phyloP scores from a whole-genome alignment of 2,888 invertebrate genomes.

The Fragum whitleyi region DNA sequence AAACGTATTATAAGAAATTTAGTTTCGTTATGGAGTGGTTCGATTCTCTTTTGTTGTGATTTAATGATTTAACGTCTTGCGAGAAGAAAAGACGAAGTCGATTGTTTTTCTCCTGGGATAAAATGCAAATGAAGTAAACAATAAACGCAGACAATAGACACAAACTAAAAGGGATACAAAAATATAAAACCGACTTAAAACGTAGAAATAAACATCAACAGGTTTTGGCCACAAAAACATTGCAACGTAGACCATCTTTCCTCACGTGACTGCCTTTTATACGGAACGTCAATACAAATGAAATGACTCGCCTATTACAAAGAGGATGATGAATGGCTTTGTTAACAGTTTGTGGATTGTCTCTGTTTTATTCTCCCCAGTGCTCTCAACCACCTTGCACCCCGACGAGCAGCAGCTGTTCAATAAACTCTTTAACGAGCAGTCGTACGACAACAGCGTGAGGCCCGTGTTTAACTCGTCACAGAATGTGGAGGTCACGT shows the following conservation, averaged over 20 bases:
- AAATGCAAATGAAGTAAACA: constrained; percentile 4
- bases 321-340: constrained; percentile 15
- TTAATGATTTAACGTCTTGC: too few species aligned
- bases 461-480: constrained; percentile 87
- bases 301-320: neutral
- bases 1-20: too few species aligned
- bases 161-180: neutral
- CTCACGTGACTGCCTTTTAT: neutral
- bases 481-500: constrained; percentile 85
- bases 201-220: neutral
- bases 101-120: too few species aligned
- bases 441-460: constrained; percentile 86
- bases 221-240: neutral
- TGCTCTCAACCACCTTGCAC: constrained; percentile 52
- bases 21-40: too few species aligned
- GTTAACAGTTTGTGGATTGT: constrained; percentile 18
- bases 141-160: neutral
- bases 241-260: neutral
- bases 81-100: too few species aligned
- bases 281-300: neutral
- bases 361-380: constrained; percentile 30
- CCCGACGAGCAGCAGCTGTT: constrained; percentile 86
- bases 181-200: neutral
- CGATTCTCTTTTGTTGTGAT: too few species aligned
- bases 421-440: constrained; percentile 84